Base-by-base conservation (phyloP, 2,888 invertebrate genomes). In the Dryococelus australis region DNA sequence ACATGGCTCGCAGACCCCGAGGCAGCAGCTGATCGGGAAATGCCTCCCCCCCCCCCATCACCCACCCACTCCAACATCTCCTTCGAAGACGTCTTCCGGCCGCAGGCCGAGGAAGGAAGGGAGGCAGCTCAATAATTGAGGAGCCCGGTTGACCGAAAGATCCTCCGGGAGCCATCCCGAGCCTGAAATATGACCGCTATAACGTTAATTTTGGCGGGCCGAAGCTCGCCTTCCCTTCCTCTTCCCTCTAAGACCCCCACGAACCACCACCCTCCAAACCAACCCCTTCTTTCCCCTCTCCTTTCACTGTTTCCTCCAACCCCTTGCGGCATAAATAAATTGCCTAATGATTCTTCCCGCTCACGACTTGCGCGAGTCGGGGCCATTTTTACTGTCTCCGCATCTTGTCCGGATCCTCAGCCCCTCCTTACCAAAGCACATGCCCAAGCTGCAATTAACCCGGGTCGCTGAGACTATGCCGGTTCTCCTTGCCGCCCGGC, bases 111-210 rank as follows among this genome's bases (percentile, higher is more conserved):
- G 28, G 80, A 28, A 80, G 83, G 24, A 20, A 80, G 13, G 80
- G 80, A 80, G 28, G 28, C 80, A 27, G 28, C 83, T 83, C 83
- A 83, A 83, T 83, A 83, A 83, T 83, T 83, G 83, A 83, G 35
- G 24, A 83, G 35, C 43, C 43, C 24, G 83, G 83, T 83, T 83
- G 83, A 83, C 83, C 83, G 83, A 83, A 83, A 43, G 83, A 83
- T 83, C 83, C 83, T 35, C 16, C n/a, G 83, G 83, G 83, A 43
- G 83, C 83, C 83, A 83, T 83, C 28, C 35, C 35, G 35, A 83
- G 83, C 35, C 24, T 83, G 83, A 83, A 83, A 83, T 83, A 83
- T 83, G 28, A 83, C 83, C 35, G 83, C 43, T 43, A 83, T 83
- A 83, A 83, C 83, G 83, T 83, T 83, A 83, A 83, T 83, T 83